Base-by-base conservation (phyloP, 1,140 invertebrate genomes). In the Glomeris maerens region DNA sequence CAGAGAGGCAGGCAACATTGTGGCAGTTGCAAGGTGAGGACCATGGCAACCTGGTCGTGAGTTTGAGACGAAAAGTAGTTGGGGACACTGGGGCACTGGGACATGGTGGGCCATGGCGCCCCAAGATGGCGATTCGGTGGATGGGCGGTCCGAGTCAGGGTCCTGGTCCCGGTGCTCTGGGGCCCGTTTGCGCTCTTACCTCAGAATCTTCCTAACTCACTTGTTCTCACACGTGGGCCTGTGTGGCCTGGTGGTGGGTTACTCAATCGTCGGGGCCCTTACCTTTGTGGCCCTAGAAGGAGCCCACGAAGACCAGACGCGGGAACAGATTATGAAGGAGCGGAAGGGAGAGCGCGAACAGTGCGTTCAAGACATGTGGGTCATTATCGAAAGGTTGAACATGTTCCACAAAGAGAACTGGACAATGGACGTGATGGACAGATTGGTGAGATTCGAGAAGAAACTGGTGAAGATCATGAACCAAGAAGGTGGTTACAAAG, bases 231-330 rank as follows among this genome's bases (percentile, higher is more conserved):
- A 78, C 58, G 88, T 98, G 41, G 94, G 94, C 42, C 84, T 98
- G 3, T 92, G 91, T 38, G 88, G 84, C 1, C 70, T 97, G 2
- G 89, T 98, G 14, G 88, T 97, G 0, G 80, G 86, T 39, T 98
- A 98, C 64, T 87, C 93, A 1, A 83, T 97, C 41, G 76, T 96
- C 7, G 94, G 94, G 0, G 93, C 93, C 0, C 80, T 93, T 23
- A 80, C 87, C 28, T 98, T 98, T 64, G 83, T 79, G 61, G 73
- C 77, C 41, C 80, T 97, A 31, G 93, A 97, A 66, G 76, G 76
- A 1, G 71, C 78, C 51, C 75, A 76, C 23, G 77, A 82, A 39
- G 60, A 74, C 73, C 52, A 66, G 60, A 48, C 75, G 74, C 56
- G 67, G 73, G 26, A 65, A 50, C 25, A 50, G 14, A 54, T 62